These are phyloP conservation scores for Uropsilus gracilis DNA, from an alignment of 2,113 vertebrate genomes.

Conservation along the genomic window DNA sequence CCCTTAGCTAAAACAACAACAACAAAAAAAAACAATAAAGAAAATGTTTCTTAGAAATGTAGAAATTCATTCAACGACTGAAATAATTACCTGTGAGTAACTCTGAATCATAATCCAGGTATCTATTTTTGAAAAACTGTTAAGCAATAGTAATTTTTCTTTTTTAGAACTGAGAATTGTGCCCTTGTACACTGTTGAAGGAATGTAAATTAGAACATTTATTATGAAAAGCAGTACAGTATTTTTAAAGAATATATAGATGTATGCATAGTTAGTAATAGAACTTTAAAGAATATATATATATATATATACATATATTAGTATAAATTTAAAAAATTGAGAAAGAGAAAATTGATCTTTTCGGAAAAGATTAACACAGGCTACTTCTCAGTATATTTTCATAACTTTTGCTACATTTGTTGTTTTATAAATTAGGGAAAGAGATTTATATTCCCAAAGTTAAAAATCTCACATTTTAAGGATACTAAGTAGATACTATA, in stretches of 20 bases:
- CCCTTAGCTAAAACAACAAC: background rate
- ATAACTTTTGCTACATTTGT: background rate
- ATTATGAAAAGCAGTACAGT: no score
- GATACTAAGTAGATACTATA: background rate
- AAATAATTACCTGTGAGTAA: background rate
- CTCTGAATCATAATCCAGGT: background rate
- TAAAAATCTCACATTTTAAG: background rate
- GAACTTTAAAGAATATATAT: background rate
- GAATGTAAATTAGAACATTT: no score
- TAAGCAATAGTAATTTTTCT: background rate
- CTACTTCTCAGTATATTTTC: background rate
- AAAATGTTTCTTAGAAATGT: background rate
- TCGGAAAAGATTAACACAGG: background rate
- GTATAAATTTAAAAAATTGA: background rate
- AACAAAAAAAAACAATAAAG: background rate
- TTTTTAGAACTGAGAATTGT: no score
- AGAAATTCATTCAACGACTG: background rate
- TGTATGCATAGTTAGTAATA: background rate
- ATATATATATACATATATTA: background rate
- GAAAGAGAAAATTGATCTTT: background rate
- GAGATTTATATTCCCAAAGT: background rate
- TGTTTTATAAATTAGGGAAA: background rate
- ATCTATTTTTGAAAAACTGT: background rate
- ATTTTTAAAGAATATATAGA: conserved; percentile 8
- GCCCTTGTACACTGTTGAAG: no score